Conservation (phyloP, 2,113 vertebrate genomes). For the Heteronetta atricapilla region DNA sequence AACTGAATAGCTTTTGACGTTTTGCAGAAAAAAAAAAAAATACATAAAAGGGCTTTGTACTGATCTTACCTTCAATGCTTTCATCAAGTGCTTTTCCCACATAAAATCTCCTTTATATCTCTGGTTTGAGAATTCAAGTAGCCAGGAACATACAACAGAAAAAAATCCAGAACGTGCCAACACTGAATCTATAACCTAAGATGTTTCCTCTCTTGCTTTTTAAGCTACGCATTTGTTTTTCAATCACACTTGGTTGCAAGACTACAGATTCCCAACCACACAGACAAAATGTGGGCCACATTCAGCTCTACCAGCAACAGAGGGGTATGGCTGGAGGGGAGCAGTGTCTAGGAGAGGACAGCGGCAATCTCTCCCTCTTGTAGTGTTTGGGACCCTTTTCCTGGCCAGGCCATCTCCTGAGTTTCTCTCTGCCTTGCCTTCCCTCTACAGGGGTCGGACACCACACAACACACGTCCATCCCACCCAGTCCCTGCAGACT, state of each 20-base stretch:
- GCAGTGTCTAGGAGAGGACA: neutral
- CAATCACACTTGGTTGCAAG: neutral
- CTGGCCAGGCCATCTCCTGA: neutral
- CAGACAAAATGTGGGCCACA: neutral
- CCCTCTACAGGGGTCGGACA: neutral
- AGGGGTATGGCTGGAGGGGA: neutral
- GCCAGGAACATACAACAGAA: neutral
- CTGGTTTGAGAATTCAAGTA: neutral
- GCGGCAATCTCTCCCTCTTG: neutral
- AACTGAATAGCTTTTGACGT: neutral
- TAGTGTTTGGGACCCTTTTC: fast-evolving
- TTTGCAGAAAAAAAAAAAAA: conserved; percentile 17
- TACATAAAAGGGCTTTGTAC: neutral
- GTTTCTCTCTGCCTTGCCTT: neutral
- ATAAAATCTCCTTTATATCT: neutral
- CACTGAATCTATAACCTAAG: neutral
- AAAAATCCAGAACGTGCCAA: neutral
- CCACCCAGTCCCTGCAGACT: neutral
- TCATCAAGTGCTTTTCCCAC: neutral
- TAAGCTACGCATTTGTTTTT: neutral
- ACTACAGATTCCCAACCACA: neutral
- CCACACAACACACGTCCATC: neutral
- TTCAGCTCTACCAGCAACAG: neutral
- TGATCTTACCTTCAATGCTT: neutral
- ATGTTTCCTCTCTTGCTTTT: neutral